Evolutionary conservation across 2,113 vertebrate genomes (phyloP), one percentile per base, ranked within the genome.

Genomic region (Poeciliopsis occidentalis): DNA sequence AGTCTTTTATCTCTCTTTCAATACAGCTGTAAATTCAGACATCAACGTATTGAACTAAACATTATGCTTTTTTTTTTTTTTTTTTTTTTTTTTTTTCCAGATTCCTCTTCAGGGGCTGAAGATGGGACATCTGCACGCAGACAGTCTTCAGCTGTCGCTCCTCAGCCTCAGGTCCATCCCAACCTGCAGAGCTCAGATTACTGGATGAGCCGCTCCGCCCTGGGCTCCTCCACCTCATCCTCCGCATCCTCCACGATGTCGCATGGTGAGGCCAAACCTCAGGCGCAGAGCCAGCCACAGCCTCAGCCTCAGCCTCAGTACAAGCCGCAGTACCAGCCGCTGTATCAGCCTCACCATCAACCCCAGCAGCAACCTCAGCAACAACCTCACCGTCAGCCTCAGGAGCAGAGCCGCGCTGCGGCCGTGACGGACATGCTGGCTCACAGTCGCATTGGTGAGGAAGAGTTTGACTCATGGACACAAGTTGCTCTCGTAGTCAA

Each of bases 211-310:
- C 96, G 96, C 92, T 96, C 97, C n/a, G 91, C 96, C 87, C 97
- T 98, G 93, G 97, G 96, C 89, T 99, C 98, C 83, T 99, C 98
- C 92, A 98, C 97, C 89, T 99, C 98, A 75, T 99, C 98, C 86
- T 99, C 97, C 0, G 97, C 98, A 90, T 99, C 97, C 85, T 99
- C 97, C 90, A 99, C 98, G 70, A 92, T 98, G 92, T 99, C 98
- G 78, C 97, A 99, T 67, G 96, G 97, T 83, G 97, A 99, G 93
- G 94, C 95, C 93, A 98, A 96, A 94, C 95, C 95, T 0, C 92
- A 92, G 85, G 87, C 90, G 13, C 91, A 89, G 26, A 69, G 66
- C 51, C 87, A 88, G 17, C 72, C 80, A 22, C 88, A 93, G 30
- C 30, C 30, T 31, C 30, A 31, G 63, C 30, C 30, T 31, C 30